Conservation (phyloP, 2,113 vertebrate species). For the Caranx ignobilis region DNA sequence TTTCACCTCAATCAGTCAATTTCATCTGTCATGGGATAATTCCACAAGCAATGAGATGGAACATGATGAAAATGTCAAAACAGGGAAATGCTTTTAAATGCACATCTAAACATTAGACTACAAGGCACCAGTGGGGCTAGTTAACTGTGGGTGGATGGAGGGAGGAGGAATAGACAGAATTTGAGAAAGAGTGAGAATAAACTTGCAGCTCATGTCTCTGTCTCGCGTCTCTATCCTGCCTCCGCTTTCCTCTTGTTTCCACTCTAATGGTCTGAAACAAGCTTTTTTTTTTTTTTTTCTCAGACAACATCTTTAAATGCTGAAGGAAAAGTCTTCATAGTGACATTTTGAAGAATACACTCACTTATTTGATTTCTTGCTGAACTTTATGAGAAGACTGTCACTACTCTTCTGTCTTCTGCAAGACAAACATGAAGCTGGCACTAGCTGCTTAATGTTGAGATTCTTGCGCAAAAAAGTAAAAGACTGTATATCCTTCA, state of each 20-base stretch:
- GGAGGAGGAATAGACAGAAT: background rate
- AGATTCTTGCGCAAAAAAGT: background rate
- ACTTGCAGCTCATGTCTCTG: background rate
- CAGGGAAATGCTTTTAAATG: slow-evolving; percentile 8
- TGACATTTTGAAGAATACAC: background rate
- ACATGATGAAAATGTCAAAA: background rate
- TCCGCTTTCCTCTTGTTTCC: background rate
- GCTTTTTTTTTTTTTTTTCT: background rate
- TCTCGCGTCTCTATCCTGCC: background rate
- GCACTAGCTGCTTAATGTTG: background rate
- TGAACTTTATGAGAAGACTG: too few relatives aligned
- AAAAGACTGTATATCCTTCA: background rate
- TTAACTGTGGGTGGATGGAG: background rate
- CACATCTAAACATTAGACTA: background rate
- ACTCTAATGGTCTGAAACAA: background rate
- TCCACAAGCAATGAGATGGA: background rate
- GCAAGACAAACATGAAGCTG: too few relatives aligned
- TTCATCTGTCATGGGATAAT: background rate
- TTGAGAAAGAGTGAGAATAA: background rate
- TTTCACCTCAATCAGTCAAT: background rate
- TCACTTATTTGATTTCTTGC: background rate
- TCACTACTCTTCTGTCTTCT: too few relatives aligned
- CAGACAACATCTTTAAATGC: background rate
- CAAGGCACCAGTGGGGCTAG: background rate
- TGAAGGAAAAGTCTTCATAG: background rate